Evolutionary conservation across 2,888 invertebrate genomes (phyloP), one percentile per base, ranked within the genome.

Genomic region (Galerucella calmariensis): DNA sequence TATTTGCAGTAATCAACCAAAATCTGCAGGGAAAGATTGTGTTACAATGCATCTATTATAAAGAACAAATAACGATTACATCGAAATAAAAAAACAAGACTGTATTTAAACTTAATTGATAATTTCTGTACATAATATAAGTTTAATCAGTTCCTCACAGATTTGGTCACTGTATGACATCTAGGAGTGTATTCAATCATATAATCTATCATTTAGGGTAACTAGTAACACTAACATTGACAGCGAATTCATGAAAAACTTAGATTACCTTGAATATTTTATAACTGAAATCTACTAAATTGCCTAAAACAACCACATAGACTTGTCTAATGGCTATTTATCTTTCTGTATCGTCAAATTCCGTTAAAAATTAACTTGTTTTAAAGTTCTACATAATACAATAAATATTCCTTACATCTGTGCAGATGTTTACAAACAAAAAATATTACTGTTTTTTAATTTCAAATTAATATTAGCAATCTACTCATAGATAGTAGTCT

Each of bases 61-160:
- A 56, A 56, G 6, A 16, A 56, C 48, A 53, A 53, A 53, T 53
- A 53, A 53, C 56, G 20, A 56, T 56, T 20, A 20, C 9, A 56
- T 56, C 10, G 20, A 56, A 56, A 56, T 16, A 56, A n/a, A 3
- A 3, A 16, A n/a, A 56, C 16, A 56, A 56, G 20, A 56, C 20
- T 20, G 9, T 16, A 56, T 20, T 16, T 20, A 16, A 10, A 20
- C 20, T 16, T 2, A 56, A 56, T 56, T 20, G 20, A 56, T 16
- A 56, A 56, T 3, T 56, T 56, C 56, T 56, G 56, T 56, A 56
- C 56, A 56, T 56, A 56, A 56, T 16, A 5, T 53, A 56, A 56
- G 16, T 20, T 11, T 56, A 10, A 16, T 16, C 56, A 56, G 56
- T 56, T 56, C 56, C 56, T 56, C 10, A 56, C 56, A 56, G 56